Base-by-base conservation (phyloP, 2,888 invertebrate genomes). In the Ophraella communa region DNA sequence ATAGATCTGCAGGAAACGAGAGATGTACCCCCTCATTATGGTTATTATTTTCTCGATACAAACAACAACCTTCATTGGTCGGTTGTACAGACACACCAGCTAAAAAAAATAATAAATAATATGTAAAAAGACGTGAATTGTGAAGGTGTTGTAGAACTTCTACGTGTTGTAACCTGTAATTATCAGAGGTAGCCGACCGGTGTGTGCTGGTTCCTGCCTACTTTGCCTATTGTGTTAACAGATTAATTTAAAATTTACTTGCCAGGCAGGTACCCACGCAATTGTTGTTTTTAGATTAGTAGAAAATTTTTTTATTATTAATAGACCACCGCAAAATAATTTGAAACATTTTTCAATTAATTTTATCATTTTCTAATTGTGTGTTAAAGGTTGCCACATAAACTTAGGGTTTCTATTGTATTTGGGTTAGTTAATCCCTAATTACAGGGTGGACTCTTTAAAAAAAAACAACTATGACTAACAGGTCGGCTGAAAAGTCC, bases 1-100 rank as follows among this genome's bases (percentile, higher is more conserved):
- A 71, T 66, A 71, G 70, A 73, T 73, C 73, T 68, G 67, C 72
- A 72, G 72, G 72, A 73, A 73, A 66, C 70, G 70, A 67, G 70
- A 67, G 70, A 71, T 67, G 66, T 71, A 73, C 71, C 73, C 74
- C 67, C 63, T 74, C 67, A 74, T 74, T 73, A 74, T 65, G 8
- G 24, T 51, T 51, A 51, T 51, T 51, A 27, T 51, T 24, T 27
- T 51, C 49, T 10, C 49, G 27, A 27, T 14, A 51, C n/a, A n/a
- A n/a, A n/a, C n/a, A 23, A 51, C 60, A 47, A 58, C 59, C 57
- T 58, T 66, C 60, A 62, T 68, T 53, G 60, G 60, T 60, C 33
- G 59, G 59, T 59, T 70, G 66, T 65, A 45, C 60, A 65, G 61
- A 62, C 57, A 58, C 53, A 42, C 66, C 45, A 59, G 56, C 51